A percentile compares a stretch with the other conserved stretches of the same genome.
Conservation (phyloP, 2,797 vertebrate genomes). For the Pipistrellus kuhlii region DNA sequence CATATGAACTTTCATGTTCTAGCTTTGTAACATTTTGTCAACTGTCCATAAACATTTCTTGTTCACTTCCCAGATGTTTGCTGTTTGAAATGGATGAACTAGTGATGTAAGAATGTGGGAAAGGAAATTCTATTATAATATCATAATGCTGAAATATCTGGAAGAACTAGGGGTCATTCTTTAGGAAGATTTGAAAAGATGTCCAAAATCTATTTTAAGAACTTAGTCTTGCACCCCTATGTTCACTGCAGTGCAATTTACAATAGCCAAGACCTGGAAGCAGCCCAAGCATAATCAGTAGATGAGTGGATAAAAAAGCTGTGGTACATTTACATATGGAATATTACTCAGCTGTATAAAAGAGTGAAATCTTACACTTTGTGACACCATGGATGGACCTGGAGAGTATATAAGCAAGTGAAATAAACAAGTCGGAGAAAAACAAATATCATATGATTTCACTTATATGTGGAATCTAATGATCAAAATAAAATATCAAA, state of each 20-base stretch:
- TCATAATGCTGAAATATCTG: conserved; percentile 26
- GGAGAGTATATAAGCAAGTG: not conserved
- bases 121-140: not conserved
- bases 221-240: not conserved
- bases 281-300: not conserved
- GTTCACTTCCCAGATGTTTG: not conserved
- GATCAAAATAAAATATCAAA: not conserved
- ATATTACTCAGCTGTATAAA: not conserved
- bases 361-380: not conserved
- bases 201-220: conserved; percentile 33
- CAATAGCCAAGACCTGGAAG: not conserved
- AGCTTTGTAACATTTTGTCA: not conserved
- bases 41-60: not conserved
- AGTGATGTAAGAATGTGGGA: not conserved
- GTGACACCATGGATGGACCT: not conserved
- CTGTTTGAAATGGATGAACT: not conserved
- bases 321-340: not conserved
- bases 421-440: not conserved
- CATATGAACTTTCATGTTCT: not conserved
- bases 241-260: not conserved
- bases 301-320: not conserved
- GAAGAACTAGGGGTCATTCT: not conserved
- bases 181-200: not conserved
- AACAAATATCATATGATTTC: not conserved
- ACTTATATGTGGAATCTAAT: not conserved